Percentiles rank a stretch among this genome's conserved stretches.
phyloP scores from a whole-genome alignment of 2,113 vertebrate genomes.

The Anthoscopus minutus region DNA sequence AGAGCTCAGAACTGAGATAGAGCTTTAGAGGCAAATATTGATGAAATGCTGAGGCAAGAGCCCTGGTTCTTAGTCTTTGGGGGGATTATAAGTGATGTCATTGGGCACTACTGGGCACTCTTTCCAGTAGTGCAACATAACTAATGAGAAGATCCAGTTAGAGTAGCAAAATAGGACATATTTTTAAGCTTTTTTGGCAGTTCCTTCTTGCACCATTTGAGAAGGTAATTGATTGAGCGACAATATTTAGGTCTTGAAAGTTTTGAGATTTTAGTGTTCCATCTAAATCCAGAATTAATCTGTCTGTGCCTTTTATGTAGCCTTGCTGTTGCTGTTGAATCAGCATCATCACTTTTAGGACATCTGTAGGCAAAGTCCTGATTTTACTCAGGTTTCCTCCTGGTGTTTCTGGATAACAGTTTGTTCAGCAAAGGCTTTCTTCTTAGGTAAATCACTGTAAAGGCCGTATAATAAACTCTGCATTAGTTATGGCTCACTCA shows the following conservation, averaged over 20 bases:
- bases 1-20: background rate
- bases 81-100: background rate
- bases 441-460: background rate
- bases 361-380: background rate
- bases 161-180: background rate
- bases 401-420: background rate
- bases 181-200: background rate
- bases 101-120: background rate
- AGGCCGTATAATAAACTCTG: background rate
- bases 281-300: background rate
- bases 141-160: background rate
- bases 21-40: background rate
- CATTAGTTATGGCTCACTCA: constrained; percentile 11
- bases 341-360: background rate
- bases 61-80: background rate
- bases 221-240: background rate
- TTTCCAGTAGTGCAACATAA: background rate
- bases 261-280: background rate
- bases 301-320: background rate
- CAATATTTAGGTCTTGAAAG: background rate
- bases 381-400: background rate
- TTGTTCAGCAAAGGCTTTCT: background rate
- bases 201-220: background rate
- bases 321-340: background rate
- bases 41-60: background rate